These are phyloP conservation scores for Rhagoletis zephyria DNA, from an alignment of 1,140 invertebrate genomes.

Conservation along the genomic window DNA sequence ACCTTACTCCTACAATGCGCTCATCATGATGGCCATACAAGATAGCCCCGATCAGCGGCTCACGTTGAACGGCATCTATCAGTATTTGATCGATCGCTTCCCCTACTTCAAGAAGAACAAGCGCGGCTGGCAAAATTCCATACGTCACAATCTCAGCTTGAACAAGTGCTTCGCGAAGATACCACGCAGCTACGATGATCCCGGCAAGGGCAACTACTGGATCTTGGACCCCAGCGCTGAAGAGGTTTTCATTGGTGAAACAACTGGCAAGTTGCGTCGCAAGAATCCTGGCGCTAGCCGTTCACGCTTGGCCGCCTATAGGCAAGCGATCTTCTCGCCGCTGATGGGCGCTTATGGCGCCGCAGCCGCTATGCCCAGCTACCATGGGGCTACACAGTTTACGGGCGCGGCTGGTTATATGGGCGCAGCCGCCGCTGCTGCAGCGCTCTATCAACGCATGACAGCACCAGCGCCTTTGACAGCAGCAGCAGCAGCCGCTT, in stretches of 20 bases:
- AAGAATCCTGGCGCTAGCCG: constrained; percentile 89
- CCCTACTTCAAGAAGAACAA: constrained; percentile 98
- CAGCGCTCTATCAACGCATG: constrained; percentile 57
- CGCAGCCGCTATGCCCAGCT: constrained; percentile 55
- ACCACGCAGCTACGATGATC: constrained; percentile 92
- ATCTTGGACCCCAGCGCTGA: constrained; percentile 94
- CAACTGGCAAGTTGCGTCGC: constrained; percentile 93
- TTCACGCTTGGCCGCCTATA: constrained; percentile 89
- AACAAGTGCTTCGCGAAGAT: constrained; percentile 99
- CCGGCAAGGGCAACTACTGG: constrained; percentile 96
- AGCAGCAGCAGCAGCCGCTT: constrained; percentile 31
- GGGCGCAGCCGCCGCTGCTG: constrained; percentile 64
- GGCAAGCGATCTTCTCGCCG: constrained; percentile 78
- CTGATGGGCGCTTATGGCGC: constrained; percentile 65
- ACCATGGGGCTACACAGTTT: neutral
- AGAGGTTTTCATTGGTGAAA: constrained; percentile 97
- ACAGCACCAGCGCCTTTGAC: constrained; percentile 15
- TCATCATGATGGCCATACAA: constrained; percentile 99
- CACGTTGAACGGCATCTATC: constrained; percentile 98
- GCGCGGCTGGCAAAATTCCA: constrained; percentile 99
- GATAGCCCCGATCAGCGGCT: constrained; percentile 93
- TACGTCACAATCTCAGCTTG: constrained; percentile 94
- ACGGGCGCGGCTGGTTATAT: constrained; percentile 63
- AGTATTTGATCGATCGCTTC: constrained; percentile 98
- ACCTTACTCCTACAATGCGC: constrained; percentile 96